phyloP scores from a whole-genome alignment of 2,113 vertebrate genomes.

The Myotis yumanensis region DNA sequence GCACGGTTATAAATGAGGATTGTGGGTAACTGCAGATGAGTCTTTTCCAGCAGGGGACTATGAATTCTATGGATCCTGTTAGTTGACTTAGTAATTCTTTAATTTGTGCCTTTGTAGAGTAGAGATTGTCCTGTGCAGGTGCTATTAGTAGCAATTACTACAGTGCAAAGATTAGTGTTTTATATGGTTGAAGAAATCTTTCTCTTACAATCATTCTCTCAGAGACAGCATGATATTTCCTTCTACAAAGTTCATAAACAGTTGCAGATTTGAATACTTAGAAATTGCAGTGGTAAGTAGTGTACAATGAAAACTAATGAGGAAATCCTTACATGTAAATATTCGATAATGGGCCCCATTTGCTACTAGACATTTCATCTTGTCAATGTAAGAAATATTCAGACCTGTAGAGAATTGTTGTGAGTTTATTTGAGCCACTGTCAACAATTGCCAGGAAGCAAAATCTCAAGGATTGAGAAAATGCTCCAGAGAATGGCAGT shows the following conservation, averaged over 20 bases:
- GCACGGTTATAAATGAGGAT: background rate
- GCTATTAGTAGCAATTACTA: background rate
- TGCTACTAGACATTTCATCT: background rate
- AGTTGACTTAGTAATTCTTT: conserved; percentile 31
- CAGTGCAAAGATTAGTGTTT: background rate
- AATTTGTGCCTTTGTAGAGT: background rate
- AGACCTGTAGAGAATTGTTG: background rate
- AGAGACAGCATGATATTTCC: background rate
- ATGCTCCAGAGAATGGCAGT: background rate
- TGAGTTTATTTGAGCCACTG: background rate
- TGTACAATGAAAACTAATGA: conserved; percentile 23
- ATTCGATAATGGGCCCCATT: background rate
- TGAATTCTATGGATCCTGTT: background rate
- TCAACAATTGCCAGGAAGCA: background rate
- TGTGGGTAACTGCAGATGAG: background rate
- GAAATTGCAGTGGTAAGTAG: background rate
- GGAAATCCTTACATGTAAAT: conserved; percentile 19
- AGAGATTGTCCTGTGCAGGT: background rate
- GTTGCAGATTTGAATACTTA: conserved; percentile 57
- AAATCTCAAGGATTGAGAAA: background rate
- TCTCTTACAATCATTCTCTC: conserved; percentile 4
- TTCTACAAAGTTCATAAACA: conserved; percentile 24
- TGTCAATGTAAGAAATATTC: background rate
- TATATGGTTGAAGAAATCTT: conserved; percentile 8
- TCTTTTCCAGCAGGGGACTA: background rate